A percentile compares a stretch with the other conserved stretches of the same genome.
Evolutionary conservation across 2,113 vertebrate genomes (phyloP).

Genomic region (Trinectes maculatus): DNA sequence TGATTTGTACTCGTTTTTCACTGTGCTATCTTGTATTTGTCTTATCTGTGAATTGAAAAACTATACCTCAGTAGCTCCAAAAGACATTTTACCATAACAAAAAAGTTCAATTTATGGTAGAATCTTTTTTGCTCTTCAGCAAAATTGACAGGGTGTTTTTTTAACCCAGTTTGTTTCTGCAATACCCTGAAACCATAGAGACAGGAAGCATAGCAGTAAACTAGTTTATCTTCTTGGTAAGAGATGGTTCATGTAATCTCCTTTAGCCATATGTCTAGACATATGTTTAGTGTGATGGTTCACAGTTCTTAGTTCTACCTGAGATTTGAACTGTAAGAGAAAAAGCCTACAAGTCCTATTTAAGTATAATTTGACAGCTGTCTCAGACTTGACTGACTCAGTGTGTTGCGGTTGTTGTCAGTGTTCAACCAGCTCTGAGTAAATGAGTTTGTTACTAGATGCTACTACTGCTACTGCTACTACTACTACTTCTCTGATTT

Average conservation of each 20-base stretch:
- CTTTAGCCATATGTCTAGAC: conserved; percentile 57
- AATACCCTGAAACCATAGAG: background rate
- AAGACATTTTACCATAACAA: background rate
- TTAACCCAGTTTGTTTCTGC: background rate
- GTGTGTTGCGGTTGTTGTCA: background rate
- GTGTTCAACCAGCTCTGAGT: conserved; percentile 6
- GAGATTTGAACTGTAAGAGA: conserved; percentile 27
- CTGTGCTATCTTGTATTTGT: background rate
- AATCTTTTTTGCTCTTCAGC: background rate
- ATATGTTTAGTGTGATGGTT: conserved; percentile 44
- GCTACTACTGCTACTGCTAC: too few relatives aligned
- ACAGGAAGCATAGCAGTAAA: conserved; percentile 10
- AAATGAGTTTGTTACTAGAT: background rate
- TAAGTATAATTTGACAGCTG: conserved; percentile 42
- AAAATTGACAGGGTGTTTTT: background rate
- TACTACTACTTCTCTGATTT: too few relatives aligned
- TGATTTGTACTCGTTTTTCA: conserved; percentile 7
- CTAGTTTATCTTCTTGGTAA: conserved; percentile 29
- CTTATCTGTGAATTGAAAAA: conserved; percentile 1
- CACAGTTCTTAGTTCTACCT: conserved; percentile 28
- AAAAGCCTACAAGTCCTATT: conserved; percentile 40
- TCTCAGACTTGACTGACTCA: background rate
- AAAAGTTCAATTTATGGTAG: background rate
- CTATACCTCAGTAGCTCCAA: background rate
- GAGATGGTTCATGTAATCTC: conserved; percentile 65